These are phyloP conservation scores for Liolophura sinensis DNA, from an alignment of 1,140 invertebrate genomes.

Conservation along the genomic window DNA sequence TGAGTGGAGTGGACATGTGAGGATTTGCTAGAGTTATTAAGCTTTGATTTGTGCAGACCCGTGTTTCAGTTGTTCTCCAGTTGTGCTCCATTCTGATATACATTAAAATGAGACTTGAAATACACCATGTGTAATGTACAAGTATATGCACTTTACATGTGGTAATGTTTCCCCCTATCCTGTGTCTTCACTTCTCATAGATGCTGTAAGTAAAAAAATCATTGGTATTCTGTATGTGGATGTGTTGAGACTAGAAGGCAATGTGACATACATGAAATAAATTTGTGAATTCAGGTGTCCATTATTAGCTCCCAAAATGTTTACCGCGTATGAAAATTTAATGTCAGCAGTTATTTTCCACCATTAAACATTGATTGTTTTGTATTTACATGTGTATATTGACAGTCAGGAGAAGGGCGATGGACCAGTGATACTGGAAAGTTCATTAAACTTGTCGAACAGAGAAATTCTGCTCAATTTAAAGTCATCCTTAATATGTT, in stretches of 20 bases:
- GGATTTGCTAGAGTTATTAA: neutral
- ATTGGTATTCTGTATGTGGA: neutral
- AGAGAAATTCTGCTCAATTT: constrained; percentile 29
- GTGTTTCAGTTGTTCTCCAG: neutral
- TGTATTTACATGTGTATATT: neutral
- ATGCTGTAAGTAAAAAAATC: neutral
- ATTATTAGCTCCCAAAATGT: neutral
- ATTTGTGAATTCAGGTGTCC: neutral
- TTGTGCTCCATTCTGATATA: neutral
- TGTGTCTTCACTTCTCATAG: neutral
- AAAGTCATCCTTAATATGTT: constrained; percentile 31
- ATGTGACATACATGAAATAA: neutral
- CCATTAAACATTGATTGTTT: neutral
- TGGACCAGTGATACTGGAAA: constrained; percentile 38
- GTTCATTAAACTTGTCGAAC: constrained; percentile 38
- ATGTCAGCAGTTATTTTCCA: neutral
- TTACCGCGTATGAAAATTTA: neutral
- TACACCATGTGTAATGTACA: neutral
- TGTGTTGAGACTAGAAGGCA: neutral
- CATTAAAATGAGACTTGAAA: too few relatives aligned
- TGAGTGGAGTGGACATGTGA: too few relatives aligned
- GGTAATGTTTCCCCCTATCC: neutral
- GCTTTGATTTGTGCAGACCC: neutral
- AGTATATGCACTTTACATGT: too few relatives aligned
- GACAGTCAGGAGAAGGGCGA: constrained; percentile 43